phyloP scores from a whole-genome alignment of 1,140 invertebrate genomes.

The Atta cephalotes region DNA sequence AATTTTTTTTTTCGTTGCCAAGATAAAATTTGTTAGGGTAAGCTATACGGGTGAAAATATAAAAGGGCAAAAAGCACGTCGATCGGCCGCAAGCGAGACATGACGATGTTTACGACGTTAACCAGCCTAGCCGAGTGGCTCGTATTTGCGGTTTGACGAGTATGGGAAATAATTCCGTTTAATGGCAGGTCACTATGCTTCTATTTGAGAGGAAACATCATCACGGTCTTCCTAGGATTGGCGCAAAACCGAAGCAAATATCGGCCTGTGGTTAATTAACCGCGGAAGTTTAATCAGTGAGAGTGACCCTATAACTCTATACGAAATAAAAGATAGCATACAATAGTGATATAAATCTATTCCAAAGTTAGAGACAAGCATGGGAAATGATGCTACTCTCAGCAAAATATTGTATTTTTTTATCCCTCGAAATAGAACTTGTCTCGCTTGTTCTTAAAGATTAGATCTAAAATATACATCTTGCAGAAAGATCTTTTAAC shows the following conservation, averaged over 20 bases:
- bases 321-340: conserved; percentile 39
- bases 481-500: not conserved
- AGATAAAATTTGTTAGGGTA: conserved; percentile 27
- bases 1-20: conserved; percentile 14
- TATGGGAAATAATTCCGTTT: conserved; percentile 53
- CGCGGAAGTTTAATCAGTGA: conserved; percentile 47
- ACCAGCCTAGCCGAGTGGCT: conserved; percentile 29
- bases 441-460: not conserved
- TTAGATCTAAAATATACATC: not conserved
- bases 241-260: conserved; percentile 65
- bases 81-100: conserved; percentile 41
- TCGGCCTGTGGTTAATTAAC: conserved; percentile 54
- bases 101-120: conserved; percentile 48
- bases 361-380: not conserved
- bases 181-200: conserved; percentile 46
- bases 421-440: not conserved
- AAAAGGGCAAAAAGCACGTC: conserved; percentile 27
- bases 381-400: not conserved
- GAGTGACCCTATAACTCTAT: conserved; percentile 34
- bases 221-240: conserved; percentile 47
- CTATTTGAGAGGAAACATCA: conserved; percentile 59
- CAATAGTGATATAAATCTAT: conserved; percentile 32
- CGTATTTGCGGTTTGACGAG: conserved; percentile 57
- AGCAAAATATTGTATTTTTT: not conserved
- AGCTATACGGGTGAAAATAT: conserved; percentile 4